Evolutionary conservation across 2,797 vertebrate genomes (phyloP), one percentile per base, ranked within the genome.

Genomic region (Enteromius radiatus): DNA sequence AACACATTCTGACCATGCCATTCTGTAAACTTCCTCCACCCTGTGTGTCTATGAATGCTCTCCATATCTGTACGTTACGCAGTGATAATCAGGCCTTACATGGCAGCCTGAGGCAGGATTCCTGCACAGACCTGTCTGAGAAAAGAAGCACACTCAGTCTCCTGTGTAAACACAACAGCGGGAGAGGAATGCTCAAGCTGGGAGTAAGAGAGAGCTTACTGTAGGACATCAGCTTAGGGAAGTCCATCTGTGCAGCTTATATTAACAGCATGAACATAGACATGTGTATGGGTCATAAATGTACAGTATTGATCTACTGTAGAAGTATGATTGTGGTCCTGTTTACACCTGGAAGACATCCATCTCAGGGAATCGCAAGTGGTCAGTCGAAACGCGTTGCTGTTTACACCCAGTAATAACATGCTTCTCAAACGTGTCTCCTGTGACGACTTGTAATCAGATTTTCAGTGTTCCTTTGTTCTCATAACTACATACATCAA

Each of bases 51-150:
- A 45, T 76, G 69, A 59, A 82, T 31, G 12, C 47, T 67, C 75
- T 73, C n/a, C 36, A 64, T 65, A 65, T 78, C 38, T 41, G 31
- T 64, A 63, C 54, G 73, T 76, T 84, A 33, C 19, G 2, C 61
- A 11, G 49, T 67, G 54, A 76, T 87, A 83, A 93, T 91, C 92
- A 91, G 89, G 84, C 94, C 94, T 92, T 95, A 95, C 94, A 95
- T 94, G 94, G 94, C 91, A 93, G 91, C 82, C 80, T 89, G 89
- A 90, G 87, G 90, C 90, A 90, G 84, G 91, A 89, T 90, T 88
- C 91, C 91, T 88, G 91, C 91, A 90, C 89, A 88, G 89, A 84
- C 90, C 88, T 91, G 91, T 85, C 80, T 86, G 82, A 85, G 90
- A 92, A 90, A 92, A 89, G 90, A 90, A 90, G 87, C 88, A 91